phyloP scores from a whole-genome alignment of 2,113 vertebrate genomes.

The Lamprotornis superbus region DNA sequence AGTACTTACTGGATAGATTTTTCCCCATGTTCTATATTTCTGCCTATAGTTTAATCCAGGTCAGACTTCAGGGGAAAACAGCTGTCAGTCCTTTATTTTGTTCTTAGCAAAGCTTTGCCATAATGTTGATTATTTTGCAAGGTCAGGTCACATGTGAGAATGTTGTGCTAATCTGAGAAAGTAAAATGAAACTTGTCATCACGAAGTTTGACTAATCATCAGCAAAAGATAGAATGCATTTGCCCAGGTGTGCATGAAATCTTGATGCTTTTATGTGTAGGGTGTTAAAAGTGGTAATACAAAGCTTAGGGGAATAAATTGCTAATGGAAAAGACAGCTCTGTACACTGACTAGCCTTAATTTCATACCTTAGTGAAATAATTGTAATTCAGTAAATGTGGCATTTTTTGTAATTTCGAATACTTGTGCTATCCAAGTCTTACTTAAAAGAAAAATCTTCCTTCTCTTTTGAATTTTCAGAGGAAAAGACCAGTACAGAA shows the following conservation, averaged over 20 bases:
- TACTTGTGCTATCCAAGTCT: background rate
- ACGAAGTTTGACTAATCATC: background rate
- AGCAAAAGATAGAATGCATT: background rate
- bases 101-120: background rate
- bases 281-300: background rate
- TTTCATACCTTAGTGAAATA: background rate
- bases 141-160: fast-evolving
- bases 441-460: background rate
- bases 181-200: background rate
- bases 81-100: background rate
- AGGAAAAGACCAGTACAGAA: constrained; percentile 90
- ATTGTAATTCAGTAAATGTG: background rate
- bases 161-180: background rate
- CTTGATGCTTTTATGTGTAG: background rate
- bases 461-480: constrained; percentile 61
- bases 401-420: background rate
- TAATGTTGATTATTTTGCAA: background rate
- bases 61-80: background rate
- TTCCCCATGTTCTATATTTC: background rate
- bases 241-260: background rate
- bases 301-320: background rate
- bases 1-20: background rate
- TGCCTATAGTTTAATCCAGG: background rate
- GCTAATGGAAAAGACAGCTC: background rate
- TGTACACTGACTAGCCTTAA: background rate